Conservation (phyloP, 2,888 invertebrate species). For the Cephus pygmeus region DNA sequence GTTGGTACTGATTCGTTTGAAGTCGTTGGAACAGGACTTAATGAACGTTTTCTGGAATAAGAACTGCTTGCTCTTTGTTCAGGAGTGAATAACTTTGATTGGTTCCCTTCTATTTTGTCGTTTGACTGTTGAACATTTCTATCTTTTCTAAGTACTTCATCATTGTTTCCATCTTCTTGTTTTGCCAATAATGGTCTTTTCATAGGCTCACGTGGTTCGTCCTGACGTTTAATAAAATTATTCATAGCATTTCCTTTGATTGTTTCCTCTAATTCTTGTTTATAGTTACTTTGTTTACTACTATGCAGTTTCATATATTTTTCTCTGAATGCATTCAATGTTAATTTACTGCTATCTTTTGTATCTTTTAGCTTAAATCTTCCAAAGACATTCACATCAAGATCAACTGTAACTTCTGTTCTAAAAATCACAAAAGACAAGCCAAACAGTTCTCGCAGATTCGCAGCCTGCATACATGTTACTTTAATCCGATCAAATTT, state of each 20-base stretch:
- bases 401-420: conserved; percentile 53
- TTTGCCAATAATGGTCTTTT: conserved; percentile 50
- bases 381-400: conserved; percentile 55
- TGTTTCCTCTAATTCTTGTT: conserved; percentile 43
- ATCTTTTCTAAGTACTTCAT: conserved; percentile 39
- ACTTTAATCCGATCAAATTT: conserved; percentile 59
- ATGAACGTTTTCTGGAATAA: conserved; percentile 33
- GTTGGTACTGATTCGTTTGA: no score
- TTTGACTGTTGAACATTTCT: not conserved
- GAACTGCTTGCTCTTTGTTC: not conserved
- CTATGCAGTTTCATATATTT: conserved; percentile 44
- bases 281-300: conserved; percentile 43
- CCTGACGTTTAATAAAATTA: conserved; percentile 48
- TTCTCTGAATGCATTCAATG: conserved; percentile 47
- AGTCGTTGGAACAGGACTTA: conserved; percentile 12
- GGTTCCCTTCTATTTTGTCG: not conserved
- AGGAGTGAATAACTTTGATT: no score
- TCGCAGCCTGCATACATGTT: conserved; percentile 61
- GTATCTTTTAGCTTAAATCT: conserved; percentile 53
- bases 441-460: conserved; percentile 57
- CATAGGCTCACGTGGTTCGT: conserved; percentile 35
- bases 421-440: conserved; percentile 50
- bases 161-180: conserved; percentile 43
- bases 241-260: conserved; percentile 39
- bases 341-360: conserved; percentile 21